Evolutionary conservation across 2,888 invertebrate genomes (phyloP).

Genomic region (Adineta ricciae): DNA sequence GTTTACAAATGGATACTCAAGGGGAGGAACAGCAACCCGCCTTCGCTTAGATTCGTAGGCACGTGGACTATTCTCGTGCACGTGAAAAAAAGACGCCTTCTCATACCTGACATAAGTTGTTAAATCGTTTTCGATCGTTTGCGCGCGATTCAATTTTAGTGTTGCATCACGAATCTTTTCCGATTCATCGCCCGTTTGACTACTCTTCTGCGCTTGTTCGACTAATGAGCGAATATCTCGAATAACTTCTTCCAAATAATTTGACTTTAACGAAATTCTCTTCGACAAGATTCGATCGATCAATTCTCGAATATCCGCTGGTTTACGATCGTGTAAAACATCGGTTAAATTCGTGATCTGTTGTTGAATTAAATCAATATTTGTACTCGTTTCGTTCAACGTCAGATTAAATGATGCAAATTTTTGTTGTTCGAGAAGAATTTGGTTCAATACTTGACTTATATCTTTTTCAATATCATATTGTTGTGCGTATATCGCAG

Average conservation of each 20-base stretch:
- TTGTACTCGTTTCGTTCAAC: neutral
- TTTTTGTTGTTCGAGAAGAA: neutral
- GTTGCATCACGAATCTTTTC: constrained; percentile 17
- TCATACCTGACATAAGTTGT: neutral
- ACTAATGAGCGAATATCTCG: neutral
- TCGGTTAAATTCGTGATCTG: neutral
- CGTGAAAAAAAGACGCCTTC: too few species aligned
- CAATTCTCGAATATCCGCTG: neutral
- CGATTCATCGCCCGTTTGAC: neutral
- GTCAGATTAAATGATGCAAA: neutral
- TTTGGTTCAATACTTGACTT: neutral
- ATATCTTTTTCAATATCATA: constrained; percentile 12
- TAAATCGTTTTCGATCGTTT: neutral
- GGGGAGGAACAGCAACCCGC: too few species aligned
- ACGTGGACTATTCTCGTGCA: too few species aligned
- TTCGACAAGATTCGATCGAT: neutral
- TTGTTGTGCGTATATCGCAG: neutral
- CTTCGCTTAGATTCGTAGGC: too few species aligned
- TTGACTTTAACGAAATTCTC: neutral
- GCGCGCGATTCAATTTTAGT: neutral
- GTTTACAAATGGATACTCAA: too few species aligned
- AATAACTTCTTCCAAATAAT: neutral
- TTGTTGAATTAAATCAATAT: neutral
- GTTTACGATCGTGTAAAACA: neutral
- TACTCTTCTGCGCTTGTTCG: constrained; percentile 4